Percentiles rank a stretch among this genome's conserved stretches.
Evolutionary conservation across 2,797 vertebrate genomes (phyloP).

Genomic region (Typhlichthys eigenmanni): DNA sequence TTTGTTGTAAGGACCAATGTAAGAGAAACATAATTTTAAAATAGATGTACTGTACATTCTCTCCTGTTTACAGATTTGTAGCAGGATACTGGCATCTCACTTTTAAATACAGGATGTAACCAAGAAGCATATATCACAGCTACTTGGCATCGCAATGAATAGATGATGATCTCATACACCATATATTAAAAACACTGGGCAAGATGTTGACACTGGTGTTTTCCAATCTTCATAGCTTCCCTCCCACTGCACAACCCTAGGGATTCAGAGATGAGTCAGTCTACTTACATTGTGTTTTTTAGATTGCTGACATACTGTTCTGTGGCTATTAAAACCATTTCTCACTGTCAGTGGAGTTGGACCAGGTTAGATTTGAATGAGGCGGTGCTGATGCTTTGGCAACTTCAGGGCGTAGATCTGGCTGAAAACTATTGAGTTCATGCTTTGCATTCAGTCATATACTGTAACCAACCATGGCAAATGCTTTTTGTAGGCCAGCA

Average conservation of each 20-base stretch:
- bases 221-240: constrained; percentile 56
- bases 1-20: background rate
- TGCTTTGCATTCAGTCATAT: constrained; percentile 26
- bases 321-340: constrained; percentile 78
- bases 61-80: constrained; percentile 9
- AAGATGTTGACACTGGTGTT: constrained; percentile 54
- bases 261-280: constrained; percentile 57
- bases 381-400: constrained; percentile 50
- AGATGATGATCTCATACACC: constrained; percentile 37
- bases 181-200: constrained; percentile 24
- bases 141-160: constrained; percentile 26
- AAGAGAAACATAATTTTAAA: too few relatives aligned
- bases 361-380: constrained; percentile 69
- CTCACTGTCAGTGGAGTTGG: constrained; percentile 72
- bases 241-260: constrained; percentile 47
- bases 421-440: constrained; percentile 31
- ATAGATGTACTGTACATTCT: background rate
- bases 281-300: constrained; percentile 61
- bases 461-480: too few relatives aligned
- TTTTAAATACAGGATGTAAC: background rate
- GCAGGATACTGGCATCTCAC: constrained; percentile 5
- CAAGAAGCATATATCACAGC: background rate
- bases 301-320: constrained; percentile 78
- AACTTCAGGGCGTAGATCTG: constrained; percentile 52
- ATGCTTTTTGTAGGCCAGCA: too few relatives aligned